Base-by-base conservation (phyloP, 2,888 invertebrate species). In the Nomada goodeniana region DNA sequence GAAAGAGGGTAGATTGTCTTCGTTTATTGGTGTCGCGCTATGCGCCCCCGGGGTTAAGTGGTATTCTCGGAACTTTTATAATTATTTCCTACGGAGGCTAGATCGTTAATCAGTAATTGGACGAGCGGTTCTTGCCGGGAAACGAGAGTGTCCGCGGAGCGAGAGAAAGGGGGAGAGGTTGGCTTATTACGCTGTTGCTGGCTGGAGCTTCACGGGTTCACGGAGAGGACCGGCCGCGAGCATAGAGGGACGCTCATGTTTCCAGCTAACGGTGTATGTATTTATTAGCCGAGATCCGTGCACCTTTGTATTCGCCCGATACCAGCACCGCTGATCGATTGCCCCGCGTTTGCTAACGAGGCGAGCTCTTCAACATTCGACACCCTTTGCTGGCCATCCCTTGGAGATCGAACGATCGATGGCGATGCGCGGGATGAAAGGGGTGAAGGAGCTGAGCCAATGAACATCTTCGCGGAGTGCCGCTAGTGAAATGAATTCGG, bases 41-140 rank as follows among this genome's bases (percentile, higher is more conserved):
- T 89, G 85, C 91, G 91, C 91, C 91, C 92, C 89, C 87, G 90
- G 89, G 92, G 92, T 92, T 92, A 92, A 92, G 91, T 92, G 92
- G 91, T 90, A 90, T 91, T 92, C 91, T 89, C 88, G 85, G 87
- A 91, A 92, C 89, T 91, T 91, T 91, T 91, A 89, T 89, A 89
- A 90, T 88, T 87, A 89, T 80, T 90, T 89, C 82, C 85, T 53
- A 77, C 84, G 85, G 79, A 82, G 84, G 89, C 86, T 85, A 91
- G 89, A 90, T 90, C 88, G 87, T 89, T 87, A 90, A 90, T 88
- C 86, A 83, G 88, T 86, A 89, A 90, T 90, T 91, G 90, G 89
- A 88, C 87, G 88, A 86, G 83, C 84, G 80, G 83, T 70, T 83
- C 82, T 86, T 74, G 79, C 61, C 59, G 76, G 76, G 76, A 83